A percentile compares a stretch with the other conserved stretches of the same genome.
Conservation (phyloP, 2,888 invertebrate species). For the Pseudeuparius sepicola region DNA sequence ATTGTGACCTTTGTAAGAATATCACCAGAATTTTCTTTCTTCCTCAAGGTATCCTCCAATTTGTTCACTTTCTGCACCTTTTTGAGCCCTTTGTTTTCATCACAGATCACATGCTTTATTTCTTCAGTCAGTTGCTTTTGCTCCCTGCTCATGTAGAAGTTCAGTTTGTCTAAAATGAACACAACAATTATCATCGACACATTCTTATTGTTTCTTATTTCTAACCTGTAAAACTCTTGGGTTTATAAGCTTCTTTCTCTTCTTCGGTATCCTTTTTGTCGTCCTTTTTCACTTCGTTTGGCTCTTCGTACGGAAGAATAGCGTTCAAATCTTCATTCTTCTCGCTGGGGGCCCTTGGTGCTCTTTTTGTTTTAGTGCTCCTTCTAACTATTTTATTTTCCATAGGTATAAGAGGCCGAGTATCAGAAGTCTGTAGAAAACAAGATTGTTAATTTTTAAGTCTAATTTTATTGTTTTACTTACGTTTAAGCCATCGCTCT, state of each 20-base stretch:
- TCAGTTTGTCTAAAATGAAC: conserved; percentile 40
- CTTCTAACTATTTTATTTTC: conserved; percentile 46
- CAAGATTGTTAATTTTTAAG: neutral
- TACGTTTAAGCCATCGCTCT: conserved; percentile 46
- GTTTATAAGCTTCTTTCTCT: conserved; percentile 48
- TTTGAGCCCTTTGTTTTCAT: conserved; percentile 36
- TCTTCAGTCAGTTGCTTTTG: conserved; percentile 42
- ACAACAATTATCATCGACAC: conserved; percentile 35
- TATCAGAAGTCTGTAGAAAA: conserved; percentile 25
- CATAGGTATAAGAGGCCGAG: conserved; percentile 37
- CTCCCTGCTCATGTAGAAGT: conserved; percentile 39
- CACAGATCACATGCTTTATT: conserved; percentile 39
- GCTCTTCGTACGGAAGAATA: conserved; percentile 38
- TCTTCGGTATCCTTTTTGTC: conserved; percentile 26
- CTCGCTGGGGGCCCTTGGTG: conserved; percentile 43
- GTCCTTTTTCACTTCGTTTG: conserved; percentile 20
- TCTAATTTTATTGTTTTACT: conserved; percentile 14
- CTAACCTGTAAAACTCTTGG: conserved; percentile 39
- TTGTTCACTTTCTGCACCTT: conserved; percentile 39
- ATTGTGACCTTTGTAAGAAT: conserved; percentile 78
- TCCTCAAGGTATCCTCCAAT: conserved; percentile 31
- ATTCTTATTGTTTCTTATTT: too few species aligned
- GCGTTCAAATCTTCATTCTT: conserved; percentile 35
- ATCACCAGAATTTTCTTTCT: conserved; percentile 59
- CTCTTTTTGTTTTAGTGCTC: conserved; percentile 46